Conservation (phyloP, 2,888 invertebrate species). For the Ischnura elegans region DNA sequence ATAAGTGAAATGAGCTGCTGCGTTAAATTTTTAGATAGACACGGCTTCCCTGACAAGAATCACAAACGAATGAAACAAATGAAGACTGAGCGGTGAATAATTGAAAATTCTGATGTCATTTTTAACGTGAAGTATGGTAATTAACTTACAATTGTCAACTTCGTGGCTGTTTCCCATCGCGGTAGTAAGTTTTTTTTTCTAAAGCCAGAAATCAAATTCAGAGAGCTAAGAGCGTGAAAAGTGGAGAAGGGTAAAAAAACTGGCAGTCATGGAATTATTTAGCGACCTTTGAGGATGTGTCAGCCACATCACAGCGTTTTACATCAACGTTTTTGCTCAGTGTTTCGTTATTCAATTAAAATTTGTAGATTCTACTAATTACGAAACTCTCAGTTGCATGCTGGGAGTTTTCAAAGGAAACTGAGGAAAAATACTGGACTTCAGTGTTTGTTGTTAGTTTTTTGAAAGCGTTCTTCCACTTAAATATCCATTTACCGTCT, state of each 20-base stretch:
- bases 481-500: no score
- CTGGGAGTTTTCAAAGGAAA: neutral
- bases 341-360: neutral
- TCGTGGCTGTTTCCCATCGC: neutral
- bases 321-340: neutral
- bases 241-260: no score
- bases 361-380: neutral
- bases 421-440: no score
- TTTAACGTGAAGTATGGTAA: neutral
- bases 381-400: neutral
- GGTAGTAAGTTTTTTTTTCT: neutral
- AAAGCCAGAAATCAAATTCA: neutral
- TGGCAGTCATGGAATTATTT: neutral
- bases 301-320: neutral
- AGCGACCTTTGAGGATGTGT: neutral
- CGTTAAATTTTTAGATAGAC: neutral
- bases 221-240: neutral
- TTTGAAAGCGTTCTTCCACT: no score
- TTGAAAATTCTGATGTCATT: neutral
- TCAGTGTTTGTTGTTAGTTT: no score
- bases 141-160: neutral
- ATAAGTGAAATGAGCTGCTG: neutral
- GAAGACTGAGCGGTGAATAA: neutral
- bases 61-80: neutral
- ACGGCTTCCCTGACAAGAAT: neutral